Conservation (phyloP, 2,113 vertebrate species). For the Nanorana parkeri region DNA sequence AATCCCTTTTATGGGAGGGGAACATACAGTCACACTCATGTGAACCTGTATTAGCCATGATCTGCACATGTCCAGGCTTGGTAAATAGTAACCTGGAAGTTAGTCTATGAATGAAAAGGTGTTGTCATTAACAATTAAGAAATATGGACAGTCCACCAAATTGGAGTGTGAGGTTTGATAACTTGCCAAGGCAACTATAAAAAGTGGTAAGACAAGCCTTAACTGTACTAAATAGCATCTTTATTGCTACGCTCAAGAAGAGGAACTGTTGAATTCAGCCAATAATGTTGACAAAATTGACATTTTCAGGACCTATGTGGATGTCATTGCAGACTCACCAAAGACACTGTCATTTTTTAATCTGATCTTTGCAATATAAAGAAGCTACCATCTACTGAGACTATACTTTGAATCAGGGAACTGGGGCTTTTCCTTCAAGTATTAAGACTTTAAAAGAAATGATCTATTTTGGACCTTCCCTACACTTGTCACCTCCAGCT, state of each 20-base stretch:
- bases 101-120: neutral
- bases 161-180: neutral
- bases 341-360: conserved; percentile 63
- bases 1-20: neutral
- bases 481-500: neutral
- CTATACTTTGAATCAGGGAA: conserved; percentile 20
- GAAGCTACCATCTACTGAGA: conserved; percentile 40
- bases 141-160: neutral
- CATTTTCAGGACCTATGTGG: neutral
- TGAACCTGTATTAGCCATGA: neutral
- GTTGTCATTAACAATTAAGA: neutral
- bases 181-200: conserved; percentile 27
- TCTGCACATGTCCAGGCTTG: conserved; percentile 1
- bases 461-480: conserved; percentile 8
- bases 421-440: conserved; percentile 9
- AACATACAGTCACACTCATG: neutral
- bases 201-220: conserved; percentile 24
- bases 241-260: conserved; percentile 38
- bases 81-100: neutral
- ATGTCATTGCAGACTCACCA: conserved; percentile 62
- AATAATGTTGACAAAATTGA: neutral
- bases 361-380: conserved; percentile 58
- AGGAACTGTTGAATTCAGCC: neutral
- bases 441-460: neutral
- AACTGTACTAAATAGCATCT: conserved; percentile 56